A percentile compares a stretch with the other conserved stretches of the same genome.
Evolutionary conservation across 2,797 vertebrate genomes (phyloP).

Genomic region (Hozukius guyotensis): DNA sequence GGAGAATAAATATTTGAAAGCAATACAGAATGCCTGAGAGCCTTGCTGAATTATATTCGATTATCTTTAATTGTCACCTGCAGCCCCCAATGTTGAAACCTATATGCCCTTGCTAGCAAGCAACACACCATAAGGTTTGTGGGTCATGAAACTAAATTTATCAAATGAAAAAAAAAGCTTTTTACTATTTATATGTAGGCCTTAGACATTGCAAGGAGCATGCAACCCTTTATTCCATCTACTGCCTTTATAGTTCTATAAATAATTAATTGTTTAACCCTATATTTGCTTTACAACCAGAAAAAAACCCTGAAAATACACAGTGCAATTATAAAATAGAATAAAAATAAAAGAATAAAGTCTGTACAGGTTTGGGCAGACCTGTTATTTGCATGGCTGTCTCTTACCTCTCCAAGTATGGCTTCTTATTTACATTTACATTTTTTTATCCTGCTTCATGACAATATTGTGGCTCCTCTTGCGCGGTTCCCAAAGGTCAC

Average conservation of each 20-base stretch:
- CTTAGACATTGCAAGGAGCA: not conserved
- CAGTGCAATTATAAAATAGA: not conserved
- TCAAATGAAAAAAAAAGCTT: not conserved
- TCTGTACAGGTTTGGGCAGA: not conserved
- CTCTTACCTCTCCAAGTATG: not conserved
- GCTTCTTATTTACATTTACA: not conserved
- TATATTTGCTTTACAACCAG: not conserved
- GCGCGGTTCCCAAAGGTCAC: not conserved
- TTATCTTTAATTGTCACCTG: not conserved
- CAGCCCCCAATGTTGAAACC: not conserved
- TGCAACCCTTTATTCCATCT: not conserved
- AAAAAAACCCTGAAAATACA: not conserved
- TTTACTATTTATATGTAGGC: not conserved
- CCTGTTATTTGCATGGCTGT: not conserved
- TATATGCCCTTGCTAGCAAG: not conserved
- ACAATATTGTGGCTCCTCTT: not conserved
- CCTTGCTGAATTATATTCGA: too few species aligned
- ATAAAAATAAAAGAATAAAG: not conserved
- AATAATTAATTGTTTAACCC: not conserved
- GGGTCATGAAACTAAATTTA: not conserved
- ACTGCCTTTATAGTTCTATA: not conserved
- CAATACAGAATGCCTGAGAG: too few species aligned
- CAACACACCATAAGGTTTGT: not conserved
- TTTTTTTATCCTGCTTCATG: not conserved
- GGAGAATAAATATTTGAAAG: too few species aligned